Percentiles rank a stretch among this genome's conserved stretches.
Conservation (phyloP, 2,113 vertebrate species). For the Thalassarche chlororhynchos region DNA sequence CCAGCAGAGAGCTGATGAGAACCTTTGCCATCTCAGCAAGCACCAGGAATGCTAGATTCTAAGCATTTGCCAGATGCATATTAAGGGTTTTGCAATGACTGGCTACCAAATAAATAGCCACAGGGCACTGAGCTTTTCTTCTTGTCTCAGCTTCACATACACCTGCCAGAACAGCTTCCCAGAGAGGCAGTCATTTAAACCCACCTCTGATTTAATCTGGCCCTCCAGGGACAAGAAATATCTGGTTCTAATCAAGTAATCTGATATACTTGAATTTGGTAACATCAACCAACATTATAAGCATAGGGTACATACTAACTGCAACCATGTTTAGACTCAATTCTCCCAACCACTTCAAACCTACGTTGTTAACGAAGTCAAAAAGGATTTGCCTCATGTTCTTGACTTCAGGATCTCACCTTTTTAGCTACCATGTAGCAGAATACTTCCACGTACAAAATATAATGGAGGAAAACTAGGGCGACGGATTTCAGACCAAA, state of each 20-base stretch:
- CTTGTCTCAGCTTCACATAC: background rate
- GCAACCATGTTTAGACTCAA: background rate
- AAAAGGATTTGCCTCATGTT: background rate
- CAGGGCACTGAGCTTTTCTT: constrained; percentile 18
- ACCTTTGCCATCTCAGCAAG: background rate
- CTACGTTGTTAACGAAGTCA: background rate
- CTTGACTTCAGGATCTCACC: background rate
- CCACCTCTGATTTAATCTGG: constrained; percentile 7
- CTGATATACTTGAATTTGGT: background rate
- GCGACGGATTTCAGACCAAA: background rate
- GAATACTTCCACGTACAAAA: background rate
- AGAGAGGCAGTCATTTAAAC: background rate
- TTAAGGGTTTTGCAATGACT: background rate
- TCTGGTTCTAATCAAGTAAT: background rate
- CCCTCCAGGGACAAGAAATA: constrained; percentile 16
- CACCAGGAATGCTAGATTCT: constrained; percentile 8
- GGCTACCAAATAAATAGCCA: constrained; percentile 59
- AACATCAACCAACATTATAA: background rate
- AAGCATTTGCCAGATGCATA: background rate
- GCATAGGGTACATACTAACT: background rate
- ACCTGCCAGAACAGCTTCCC: constrained; percentile 51
- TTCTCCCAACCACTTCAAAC: background rate
- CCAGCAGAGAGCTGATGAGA: background rate
- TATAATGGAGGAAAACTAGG: background rate
- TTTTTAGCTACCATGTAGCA: background rate